These are phyloP conservation scores for Ormyrus pomaceus DNA, from an alignment of 2,888 invertebrate species.

Conservation along the genomic window DNA sequence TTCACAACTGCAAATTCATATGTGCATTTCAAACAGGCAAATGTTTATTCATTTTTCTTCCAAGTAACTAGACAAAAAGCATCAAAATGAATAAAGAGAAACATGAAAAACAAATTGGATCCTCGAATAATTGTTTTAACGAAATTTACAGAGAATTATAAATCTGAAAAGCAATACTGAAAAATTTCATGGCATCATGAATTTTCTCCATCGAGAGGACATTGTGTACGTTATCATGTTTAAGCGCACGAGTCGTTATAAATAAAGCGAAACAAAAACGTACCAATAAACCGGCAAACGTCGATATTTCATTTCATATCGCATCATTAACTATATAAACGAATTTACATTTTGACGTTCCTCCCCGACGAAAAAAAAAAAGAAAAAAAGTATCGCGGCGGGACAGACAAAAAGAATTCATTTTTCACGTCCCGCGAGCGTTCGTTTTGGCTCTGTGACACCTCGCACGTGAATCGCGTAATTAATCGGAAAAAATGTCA, in stretches of 20 bases:
- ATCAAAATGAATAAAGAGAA: too few species aligned
- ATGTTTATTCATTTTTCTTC: too few species aligned
- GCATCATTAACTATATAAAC: neutral
- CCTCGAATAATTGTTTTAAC: too few species aligned
- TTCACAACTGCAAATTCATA: too few species aligned
- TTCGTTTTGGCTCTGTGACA: neutral
- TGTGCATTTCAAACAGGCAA: too few species aligned
- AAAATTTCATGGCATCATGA: neutral
- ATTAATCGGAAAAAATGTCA: slow-evolving; percentile 32
- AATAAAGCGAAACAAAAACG: slow-evolving; percentile 16
- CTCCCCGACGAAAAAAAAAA: neutral
- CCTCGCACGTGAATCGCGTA: too few species aligned
- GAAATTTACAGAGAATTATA: neutral
- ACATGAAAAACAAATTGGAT: too few species aligned
- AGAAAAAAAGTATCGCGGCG: neutral
- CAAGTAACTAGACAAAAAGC: too few species aligned
- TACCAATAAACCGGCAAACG: neutral
- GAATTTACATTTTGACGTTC: neutral
- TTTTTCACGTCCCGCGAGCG: neutral
- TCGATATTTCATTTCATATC: slow-evolving; percentile 4
- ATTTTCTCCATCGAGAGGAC: neutral
- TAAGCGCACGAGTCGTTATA: neutral
- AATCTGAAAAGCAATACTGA: neutral
- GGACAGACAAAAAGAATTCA: neutral
- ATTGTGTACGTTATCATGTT: neutral